Evolutionary conservation across 2,797 vertebrate genomes (phyloP), one percentile per base, ranked within the genome.

Genomic region (Catamblyrhynchus diadema): DNA sequence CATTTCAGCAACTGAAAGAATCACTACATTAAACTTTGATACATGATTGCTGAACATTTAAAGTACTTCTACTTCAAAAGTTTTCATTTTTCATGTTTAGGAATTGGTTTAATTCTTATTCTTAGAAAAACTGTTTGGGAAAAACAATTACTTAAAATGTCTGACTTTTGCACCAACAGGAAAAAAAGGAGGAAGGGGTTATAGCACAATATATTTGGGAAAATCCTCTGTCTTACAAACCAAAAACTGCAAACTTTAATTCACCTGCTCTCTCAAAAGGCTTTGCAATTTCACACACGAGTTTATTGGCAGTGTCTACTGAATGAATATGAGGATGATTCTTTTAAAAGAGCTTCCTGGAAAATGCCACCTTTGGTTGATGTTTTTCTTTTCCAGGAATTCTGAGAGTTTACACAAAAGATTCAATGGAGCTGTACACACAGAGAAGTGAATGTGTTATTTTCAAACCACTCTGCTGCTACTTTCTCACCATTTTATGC

Each of bases 401-500:
- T 88, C 65, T 51, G 79, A 95, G 79, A 88, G 84, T 89, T 92
- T 92, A 87, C 89, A 94, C 92, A 97, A 95, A 94, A 87, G 94
- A 69, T 94, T 88, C 81, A 89, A 54, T 78, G 88, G 42, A 91
- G 75, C 79, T 92, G 7, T 53, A 94, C 44, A 91, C 69, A 91
- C n/a, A 94, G 14, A 88, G 59, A 78, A 93, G 59, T 2, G 4
- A 83, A 93, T 4, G 6, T 75, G 78, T 78, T 94, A 35, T 95
- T 95, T 81, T 90, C 72, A 86, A 92, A 81, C 59, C 81, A 94
- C 79, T 94, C 72, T 81, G 75, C 86, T 89, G 86, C 57, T 92
- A 35, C 79, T 93, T 93, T 94, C 81, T 96, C 92, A 88, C 81
- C 72, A 86, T 93, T 95, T 93, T 59, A 83, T 84, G 91, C 75